A percentile compares a stretch with the other conserved stretches of the same genome.
These are phyloP conservation scores for Polyodon spathula DNA, from an alignment of 2,113 vertebrate genomes.

Conservation along the genomic window DNA sequence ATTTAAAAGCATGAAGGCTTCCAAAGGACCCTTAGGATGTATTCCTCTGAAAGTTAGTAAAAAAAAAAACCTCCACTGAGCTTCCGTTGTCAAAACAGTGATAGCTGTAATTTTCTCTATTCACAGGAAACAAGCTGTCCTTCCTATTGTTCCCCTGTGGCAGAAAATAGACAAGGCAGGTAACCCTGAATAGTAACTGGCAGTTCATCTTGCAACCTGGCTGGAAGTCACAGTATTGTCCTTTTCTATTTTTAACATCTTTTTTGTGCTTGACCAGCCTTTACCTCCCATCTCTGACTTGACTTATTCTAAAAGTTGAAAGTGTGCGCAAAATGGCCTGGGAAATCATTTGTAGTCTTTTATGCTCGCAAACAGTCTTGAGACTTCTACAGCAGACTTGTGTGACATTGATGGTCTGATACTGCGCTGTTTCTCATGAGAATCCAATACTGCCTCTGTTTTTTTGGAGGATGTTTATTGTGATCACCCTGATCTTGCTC, in stretches of 20 bases:
- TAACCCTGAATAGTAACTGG: slow-evolving; percentile 35
- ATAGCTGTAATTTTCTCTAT: slow-evolving; percentile 55
- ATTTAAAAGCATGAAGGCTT: slow-evolving; percentile 18
- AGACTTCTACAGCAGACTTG: slow-evolving; percentile 34
- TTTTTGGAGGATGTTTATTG: slow-evolving; percentile 8
- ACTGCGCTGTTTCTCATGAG: slow-evolving; percentile 66
- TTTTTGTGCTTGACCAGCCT: no score
- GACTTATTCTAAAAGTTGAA: slow-evolving; percentile 30
- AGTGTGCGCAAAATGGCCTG: slow-evolving; percentile 54
- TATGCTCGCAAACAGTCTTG: slow-evolving; percentile 49
- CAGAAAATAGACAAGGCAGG: slow-evolving; percentile 49
- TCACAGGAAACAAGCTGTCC: slow-evolving; percentile 57
- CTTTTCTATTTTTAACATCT: slow-evolving; percentile 52
- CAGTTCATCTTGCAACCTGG: slow-evolving; percentile 23
- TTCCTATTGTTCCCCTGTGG: slow-evolving; percentile 48
- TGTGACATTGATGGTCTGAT: slow-evolving; percentile 38
- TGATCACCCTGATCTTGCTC: slow-evolving; percentile 13
- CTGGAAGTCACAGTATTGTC: slow-evolving; percentile 21
- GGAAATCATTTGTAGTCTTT: slow-evolving; percentile 52
- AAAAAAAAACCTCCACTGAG: slow-evolving; percentile 22
- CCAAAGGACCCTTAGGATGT: slow-evolving; percentile 17
- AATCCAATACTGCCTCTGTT: slow-evolving; percentile 40
- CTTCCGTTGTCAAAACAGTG: slow-evolving; percentile 60
- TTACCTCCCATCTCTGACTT: slow-evolving; percentile 25
- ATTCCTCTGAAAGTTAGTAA: slow-evolving; percentile 25